Evolutionary conservation across 2,888 invertebrate species (phyloP).

Genomic region (Rhamphomyia laevipes): DNA sequence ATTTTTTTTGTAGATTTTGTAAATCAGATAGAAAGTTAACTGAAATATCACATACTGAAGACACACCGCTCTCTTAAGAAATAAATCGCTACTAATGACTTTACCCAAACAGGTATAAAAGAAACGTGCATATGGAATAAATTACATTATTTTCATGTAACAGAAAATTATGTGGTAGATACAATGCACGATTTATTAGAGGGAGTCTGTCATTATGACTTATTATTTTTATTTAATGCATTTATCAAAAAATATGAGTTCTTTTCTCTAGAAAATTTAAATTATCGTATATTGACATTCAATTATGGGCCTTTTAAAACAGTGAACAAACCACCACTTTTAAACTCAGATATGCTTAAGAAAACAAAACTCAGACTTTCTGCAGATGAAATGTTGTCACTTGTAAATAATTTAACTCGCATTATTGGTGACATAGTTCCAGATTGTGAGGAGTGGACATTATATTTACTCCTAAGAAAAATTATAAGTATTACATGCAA

Average conservation of each 20-base stretch:
- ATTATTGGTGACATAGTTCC: slow-evolving; percentile 6
- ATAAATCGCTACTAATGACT: background rate
- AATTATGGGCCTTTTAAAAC: slow-evolving; percentile 2
- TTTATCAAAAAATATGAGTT: slow-evolving; percentile 2
- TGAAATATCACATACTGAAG: background rate
- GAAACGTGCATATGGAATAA: background rate
- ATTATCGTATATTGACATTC: slow-evolving; percentile 4
- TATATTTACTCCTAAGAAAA: slow-evolving; percentile 5
- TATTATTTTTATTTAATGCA: background rate
- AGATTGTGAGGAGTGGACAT: slow-evolving; percentile 2
- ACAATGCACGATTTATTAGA: slow-evolving; percentile 3
- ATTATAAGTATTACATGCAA: slow-evolving; percentile 11
- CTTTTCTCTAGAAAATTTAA: slow-evolving; percentile 7
- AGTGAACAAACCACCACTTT: slow-evolving; percentile 4
- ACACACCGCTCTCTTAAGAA: background rate
- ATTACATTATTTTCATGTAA: background rate
- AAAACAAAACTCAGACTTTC: too few relatives aligned
- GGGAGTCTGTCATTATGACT: slow-evolving; percentile 1
- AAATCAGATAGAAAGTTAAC: slow-evolving; percentile 1
- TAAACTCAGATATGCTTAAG: too few relatives aligned
- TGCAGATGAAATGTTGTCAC: slow-evolving; percentile 7
- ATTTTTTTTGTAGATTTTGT: background rate
- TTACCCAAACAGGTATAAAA: background rate
- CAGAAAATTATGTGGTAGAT: background rate
- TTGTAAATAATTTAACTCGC: slow-evolving; percentile 2